phyloP scores from a whole-genome alignment of 2,888 invertebrate genomes.

The Metopia argyrocephala region DNA sequence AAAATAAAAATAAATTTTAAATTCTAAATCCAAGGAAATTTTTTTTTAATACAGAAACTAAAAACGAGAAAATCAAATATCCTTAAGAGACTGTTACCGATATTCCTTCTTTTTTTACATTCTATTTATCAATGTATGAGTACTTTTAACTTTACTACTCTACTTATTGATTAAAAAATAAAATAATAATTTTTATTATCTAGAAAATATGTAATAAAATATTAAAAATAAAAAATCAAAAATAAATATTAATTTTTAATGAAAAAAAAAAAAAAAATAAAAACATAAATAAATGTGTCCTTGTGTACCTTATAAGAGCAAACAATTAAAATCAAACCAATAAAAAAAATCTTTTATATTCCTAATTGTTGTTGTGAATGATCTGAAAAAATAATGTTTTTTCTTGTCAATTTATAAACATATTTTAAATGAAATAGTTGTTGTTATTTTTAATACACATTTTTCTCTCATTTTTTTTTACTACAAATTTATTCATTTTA shows the following conservation, averaged over 20 bases:
- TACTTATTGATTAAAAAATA: conserved; percentile 14
- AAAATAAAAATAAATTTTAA: not conserved
- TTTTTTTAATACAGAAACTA: not conserved
- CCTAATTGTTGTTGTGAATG: too few relatives aligned
- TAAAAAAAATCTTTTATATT: conserved; percentile 27
- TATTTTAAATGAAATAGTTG: too few relatives aligned
- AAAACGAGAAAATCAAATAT: conserved; percentile 43
- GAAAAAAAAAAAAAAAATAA: conserved; percentile 7
- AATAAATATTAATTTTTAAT: not conserved
- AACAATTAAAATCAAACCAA: conserved; percentile 2
- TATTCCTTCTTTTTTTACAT: conserved; percentile 25
- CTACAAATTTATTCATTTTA: too few relatives aligned
- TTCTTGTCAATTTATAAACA: too few relatives aligned
- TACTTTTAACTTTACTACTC: conserved; percentile 8
- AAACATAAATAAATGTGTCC: conserved; percentile 51
- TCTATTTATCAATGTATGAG: not conserved
- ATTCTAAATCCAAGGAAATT: not conserved
- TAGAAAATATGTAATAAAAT: conserved; percentile 10
- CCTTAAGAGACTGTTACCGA: conserved; percentile 61
- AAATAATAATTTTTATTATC: not conserved
- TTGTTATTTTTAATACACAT: too few relatives aligned
- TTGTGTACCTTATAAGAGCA: conserved; percentile 57
- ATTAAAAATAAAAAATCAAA: not conserved
- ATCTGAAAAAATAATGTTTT: too few relatives aligned
- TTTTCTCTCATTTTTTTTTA: too few relatives aligned